Evolutionary conservation across 2,888 invertebrate genomes (phyloP), one percentile per base, ranked within the genome.

Genomic region (Caenorhabditis doughertyi): DNA sequence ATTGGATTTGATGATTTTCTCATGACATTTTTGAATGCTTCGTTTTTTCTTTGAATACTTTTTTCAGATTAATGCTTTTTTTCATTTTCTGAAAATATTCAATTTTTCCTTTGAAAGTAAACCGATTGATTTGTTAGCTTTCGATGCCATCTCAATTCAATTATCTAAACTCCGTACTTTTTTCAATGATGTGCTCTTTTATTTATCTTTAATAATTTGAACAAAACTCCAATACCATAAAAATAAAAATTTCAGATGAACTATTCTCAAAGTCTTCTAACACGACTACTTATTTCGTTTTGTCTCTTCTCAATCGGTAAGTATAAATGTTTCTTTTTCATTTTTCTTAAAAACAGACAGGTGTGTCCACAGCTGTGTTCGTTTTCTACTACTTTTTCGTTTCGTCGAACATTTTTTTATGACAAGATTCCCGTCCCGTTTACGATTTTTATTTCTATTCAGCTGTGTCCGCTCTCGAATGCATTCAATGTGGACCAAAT

Each of bases 401-500:
- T 25, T 25, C 25, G 11, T 5, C 27, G 44, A 62, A 44, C 8
- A 32, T 8, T 3, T 29, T 73, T 64, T 73, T 55, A 62, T 53
- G 62, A 64, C 58, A n/a, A 72, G 58, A 47, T 62, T 62, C 72
- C 16, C 72, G 35, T 70, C 35, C 18, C 56, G 35, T 72, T 44
- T 68, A 39, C 32, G 32, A 49, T 42, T 72, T 62, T 58, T 88
- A 25, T 86, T 67, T 55, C 29, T 35, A 16, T 76, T 58, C 67
- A 68, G 51, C 58, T 27, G 53, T 56, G 39, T 58, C 60, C 23
- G 62, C 83, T 39, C 84, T 90, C 67, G 80, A 85, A 25, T 90
- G 90, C 67, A 88, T 90, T 25, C 90, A 90, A 74, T 90, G 90
- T 79, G 88, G 87, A 49, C 83, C 86, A 23, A 83, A 74, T 29